Conservation (phyloP, 2,888 invertebrate species). For the Tipula helvola region DNA sequence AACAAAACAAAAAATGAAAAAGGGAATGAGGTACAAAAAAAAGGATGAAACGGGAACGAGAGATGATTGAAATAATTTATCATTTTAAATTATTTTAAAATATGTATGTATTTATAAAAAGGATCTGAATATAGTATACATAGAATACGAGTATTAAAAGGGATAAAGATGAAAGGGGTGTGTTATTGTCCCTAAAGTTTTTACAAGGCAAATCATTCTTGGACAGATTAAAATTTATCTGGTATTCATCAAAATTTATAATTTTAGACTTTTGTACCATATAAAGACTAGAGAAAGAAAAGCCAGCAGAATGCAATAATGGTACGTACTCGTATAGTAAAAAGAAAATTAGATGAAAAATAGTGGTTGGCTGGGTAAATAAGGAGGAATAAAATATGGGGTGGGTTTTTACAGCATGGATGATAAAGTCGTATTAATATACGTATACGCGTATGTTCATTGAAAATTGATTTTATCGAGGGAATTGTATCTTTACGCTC, state of each 20-base stretch:
- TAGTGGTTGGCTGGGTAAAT: not conserved
- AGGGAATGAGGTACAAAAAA: not conserved
- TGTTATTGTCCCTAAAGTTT: not conserved
- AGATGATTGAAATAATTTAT: constrained; percentile 4
- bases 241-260: not conserved
- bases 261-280: not conserved
- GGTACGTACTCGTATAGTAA: not conserved
- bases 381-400: not conserved
- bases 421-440: not conserved
- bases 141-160: not conserved
- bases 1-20: not conserved
- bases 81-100: not conserved
- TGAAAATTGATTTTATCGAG: not conserved
- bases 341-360: not conserved
- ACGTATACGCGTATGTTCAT: not conserved
- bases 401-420: not conserved
- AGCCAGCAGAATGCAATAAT: not conserved
- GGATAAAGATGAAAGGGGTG: not conserved
- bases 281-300: not conserved
- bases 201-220: not conserved
- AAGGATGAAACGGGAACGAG: not conserved
- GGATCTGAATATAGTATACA: not conserved
- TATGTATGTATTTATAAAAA: not conserved
- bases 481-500: no score
- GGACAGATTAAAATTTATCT: not conserved